These are phyloP conservation scores for Ernsta delagoae DNA, from an alignment of 2,888 invertebrate genomes.

Conservation along the genomic window DNA sequence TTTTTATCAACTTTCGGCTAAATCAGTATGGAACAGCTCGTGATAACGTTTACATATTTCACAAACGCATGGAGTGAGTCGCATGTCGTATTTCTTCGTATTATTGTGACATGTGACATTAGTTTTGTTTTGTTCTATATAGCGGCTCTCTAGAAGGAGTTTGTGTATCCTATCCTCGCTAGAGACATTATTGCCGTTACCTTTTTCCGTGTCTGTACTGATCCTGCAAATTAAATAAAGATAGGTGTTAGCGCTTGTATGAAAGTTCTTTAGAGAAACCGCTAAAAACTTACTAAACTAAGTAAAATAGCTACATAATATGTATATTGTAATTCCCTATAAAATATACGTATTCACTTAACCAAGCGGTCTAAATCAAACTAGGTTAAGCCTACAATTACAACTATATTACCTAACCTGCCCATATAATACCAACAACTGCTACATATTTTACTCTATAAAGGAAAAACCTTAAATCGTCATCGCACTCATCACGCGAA, in stretches of 20 bases:
- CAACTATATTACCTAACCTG: too few relatives aligned
- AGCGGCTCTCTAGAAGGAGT: conserved; percentile 64
- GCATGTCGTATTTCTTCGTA: conserved; percentile 37
- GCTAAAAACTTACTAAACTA: too few relatives aligned
- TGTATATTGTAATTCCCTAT: too few relatives aligned
- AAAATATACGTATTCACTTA: too few relatives aligned
- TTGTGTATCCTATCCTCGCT: conserved; percentile 49
- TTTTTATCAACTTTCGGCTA: conserved; percentile 12
- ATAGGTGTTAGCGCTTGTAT: neutral
- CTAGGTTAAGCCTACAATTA: too few relatives aligned
- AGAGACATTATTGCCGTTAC: conserved; percentile 19
- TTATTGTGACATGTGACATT: neutral
- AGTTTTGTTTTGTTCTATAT: conserved; percentile 52
- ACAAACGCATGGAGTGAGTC: conserved; percentile 63
- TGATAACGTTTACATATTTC: conserved; percentile 74
- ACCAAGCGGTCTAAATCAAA: too few relatives aligned
- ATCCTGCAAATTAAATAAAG: conserved; percentile 42
- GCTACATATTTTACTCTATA: too few relatives aligned
- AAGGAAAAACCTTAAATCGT: conserved; percentile 38
- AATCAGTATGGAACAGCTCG: conserved; percentile 65
- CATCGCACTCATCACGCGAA: conserved; percentile 16
- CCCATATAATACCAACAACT: too few relatives aligned
- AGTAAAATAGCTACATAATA: too few relatives aligned
- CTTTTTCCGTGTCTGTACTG: conserved; percentile 40
- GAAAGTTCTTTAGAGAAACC: too few relatives aligned